Conservation (phyloP, 1,140 invertebrate genomes). For the Dryas iulia region DNA sequence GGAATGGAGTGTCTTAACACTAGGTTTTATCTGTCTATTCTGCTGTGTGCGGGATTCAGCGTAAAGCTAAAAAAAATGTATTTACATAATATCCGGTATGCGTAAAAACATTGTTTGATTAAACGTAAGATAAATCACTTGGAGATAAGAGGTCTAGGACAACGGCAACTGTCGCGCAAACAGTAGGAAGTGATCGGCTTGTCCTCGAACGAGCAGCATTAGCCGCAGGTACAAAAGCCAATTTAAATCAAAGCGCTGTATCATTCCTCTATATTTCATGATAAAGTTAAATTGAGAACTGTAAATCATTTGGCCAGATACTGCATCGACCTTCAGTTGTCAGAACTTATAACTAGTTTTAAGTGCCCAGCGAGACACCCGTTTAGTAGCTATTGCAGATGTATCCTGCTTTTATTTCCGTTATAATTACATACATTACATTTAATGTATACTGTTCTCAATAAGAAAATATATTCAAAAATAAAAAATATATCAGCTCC, state of each 20-base stretch:
- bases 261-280: background rate
- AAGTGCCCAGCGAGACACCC: constrained; percentile 4
- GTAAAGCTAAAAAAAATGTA: no score
- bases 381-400: constrained; percentile 1
- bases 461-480: background rate
- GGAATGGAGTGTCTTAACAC: no score
- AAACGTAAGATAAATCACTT: background rate
- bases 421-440: constrained; percentile 12
- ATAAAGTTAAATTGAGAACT: constrained; percentile 12
- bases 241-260: background rate
- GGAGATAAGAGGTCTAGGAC: constrained; percentile 5
- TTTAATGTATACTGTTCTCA: background rate
- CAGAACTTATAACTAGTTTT: constrained; percentile 35
- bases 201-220: constrained; percentile 18
- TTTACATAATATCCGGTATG: background rate
- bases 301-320: constrained; percentile 8
- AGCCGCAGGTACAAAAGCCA: constrained; percentile 2
- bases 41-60: no score
- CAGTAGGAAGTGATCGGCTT: constrained; percentile 28
- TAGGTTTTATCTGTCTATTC: no score
- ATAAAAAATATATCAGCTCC: background rate
- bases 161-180: constrained; percentile 18
- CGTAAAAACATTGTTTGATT: background rate
- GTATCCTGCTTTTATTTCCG: constrained; percentile 9
- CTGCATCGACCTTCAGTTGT: constrained; percentile 27